Conservation (phyloP, 2,113 vertebrate species). For the Tragelaphus imberbis region DNA sequence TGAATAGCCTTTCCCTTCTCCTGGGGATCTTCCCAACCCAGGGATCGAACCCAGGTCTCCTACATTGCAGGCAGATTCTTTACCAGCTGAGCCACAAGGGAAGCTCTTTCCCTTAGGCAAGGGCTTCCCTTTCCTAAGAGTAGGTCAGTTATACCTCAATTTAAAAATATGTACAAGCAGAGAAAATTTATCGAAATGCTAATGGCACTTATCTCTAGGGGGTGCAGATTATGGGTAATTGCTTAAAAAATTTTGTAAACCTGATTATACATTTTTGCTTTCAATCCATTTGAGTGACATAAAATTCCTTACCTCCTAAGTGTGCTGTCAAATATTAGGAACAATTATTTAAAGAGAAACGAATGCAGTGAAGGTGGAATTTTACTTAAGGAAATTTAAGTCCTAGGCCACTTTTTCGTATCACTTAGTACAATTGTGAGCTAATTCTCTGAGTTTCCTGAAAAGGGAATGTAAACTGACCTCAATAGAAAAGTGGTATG, state of each 20-base stretch:
- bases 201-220: neutral
- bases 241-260: neutral
- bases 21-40: neutral
- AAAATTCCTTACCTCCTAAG: neutral
- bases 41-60: neutral
- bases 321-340: neutral
- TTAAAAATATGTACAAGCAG: neutral
- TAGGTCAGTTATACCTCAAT: neutral
- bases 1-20: neutral
- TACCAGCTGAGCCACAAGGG: neutral
- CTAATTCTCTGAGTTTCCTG: neutral
- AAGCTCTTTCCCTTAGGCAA: neutral
- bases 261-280: neutral
- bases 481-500: neutral
- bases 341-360: neutral
- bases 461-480: neutral
- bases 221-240: neutral
- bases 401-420: neutral
- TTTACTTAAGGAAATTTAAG: neutral
- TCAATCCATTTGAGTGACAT: neutral
- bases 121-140: neutral
- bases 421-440: neutral
- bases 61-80: neutral
- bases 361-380: neutral
- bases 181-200: neutral